These are phyloP conservation scores for Zeuzera pyrina DNA, from an alignment of 2,888 invertebrate genomes.

Conservation along the genomic window DNA sequence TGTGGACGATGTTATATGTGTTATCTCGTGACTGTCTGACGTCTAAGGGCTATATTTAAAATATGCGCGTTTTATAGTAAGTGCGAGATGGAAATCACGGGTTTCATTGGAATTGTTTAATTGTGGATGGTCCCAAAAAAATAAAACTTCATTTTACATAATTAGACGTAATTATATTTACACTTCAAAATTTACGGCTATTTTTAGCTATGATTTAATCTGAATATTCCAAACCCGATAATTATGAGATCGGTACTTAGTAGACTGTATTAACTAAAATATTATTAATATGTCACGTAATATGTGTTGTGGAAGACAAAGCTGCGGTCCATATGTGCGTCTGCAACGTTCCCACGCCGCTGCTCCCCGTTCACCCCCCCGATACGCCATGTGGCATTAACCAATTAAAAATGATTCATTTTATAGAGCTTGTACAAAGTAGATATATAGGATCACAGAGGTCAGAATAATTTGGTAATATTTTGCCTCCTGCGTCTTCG, in stretches of 20 bases:
- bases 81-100: too few relatives aligned
- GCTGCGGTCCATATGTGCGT: slow-evolving; percentile 66
- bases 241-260: slow-evolving; percentile 39
- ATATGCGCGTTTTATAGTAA: too few relatives aligned
- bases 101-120: too few relatives aligned
- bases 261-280: slow-evolving; percentile 54
- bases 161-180: too few relatives aligned
- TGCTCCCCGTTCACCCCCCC: slow-evolving; percentile 28
- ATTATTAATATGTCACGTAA: slow-evolving; percentile 58
- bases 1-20: too few relatives aligned
- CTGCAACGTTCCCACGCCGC: slow-evolving; percentile 53
- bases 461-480: slow-evolving; percentile 31
- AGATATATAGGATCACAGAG: slow-evolving; percentile 19
- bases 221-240: slow-evolving; percentile 38
- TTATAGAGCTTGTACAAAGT: slow-evolving; percentile 10
- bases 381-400: slow-evolving; percentile 48
- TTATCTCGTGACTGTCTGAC: too few relatives aligned
- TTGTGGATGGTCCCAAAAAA: too few relatives aligned
- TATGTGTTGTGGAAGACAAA: slow-evolving; percentile 55
- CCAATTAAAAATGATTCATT: slow-evolving; percentile 40
- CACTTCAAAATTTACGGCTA: too few relatives aligned
- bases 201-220: too few relatives aligned
- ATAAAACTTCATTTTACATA: too few relatives aligned
- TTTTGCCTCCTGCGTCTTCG: slow-evolving; percentile 59
- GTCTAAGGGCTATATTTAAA: too few relatives aligned